Evolutionary conservation across 2,888 invertebrate genomes (phyloP), one percentile per base, ranked within the genome.

Genomic region (Omphaloscelis lunosa): DNA sequence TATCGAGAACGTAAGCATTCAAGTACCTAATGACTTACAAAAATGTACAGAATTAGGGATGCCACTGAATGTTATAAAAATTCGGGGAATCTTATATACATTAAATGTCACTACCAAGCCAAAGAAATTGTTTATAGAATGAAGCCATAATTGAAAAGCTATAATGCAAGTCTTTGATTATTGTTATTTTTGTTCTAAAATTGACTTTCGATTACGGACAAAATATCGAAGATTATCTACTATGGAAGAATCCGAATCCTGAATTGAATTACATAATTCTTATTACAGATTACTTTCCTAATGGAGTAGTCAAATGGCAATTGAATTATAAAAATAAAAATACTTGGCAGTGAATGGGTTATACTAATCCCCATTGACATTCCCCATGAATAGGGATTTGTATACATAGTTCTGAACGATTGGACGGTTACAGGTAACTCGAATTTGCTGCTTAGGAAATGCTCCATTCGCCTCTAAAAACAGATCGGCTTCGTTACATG

Each of bases 151-250:
- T 68, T 58, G 34, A 65, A 39, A 68, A 75, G 63, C 23, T 62
- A 56, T 80, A 23, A 34, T 17, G 11, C 27, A 80, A 58, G 41
- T 45, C 62, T 70, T 76, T 83, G 68, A 72, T 34, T 41, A 61
- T 39, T 29, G n/a, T 59, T 66, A 48, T 69, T 80, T 69, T 29
- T 34, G 51, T 63, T 56, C 27, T 39, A n/a, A 41, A 67, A 82
- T 67, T 62, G 34, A 51, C 5, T 69, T 62, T 61, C 34, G 15
- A n/a, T 56, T 65, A 39, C 29, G n/a, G 15, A 11, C 5, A 70
- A 34, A 61, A 53, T 39, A 45, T 71, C 56, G 8, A 45, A 48
- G 20, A 39, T 39, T 27, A 45, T 9, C 20, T 20, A 51, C 51
- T 17, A 48, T 45, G 15, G 45, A 45, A 45, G 15, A 45, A 45